Percentiles rank a stretch among this genome's conserved stretches.
Conservation (phyloP, 2,113 vertebrate genomes). For the Misgurnus mizolepis region DNA sequence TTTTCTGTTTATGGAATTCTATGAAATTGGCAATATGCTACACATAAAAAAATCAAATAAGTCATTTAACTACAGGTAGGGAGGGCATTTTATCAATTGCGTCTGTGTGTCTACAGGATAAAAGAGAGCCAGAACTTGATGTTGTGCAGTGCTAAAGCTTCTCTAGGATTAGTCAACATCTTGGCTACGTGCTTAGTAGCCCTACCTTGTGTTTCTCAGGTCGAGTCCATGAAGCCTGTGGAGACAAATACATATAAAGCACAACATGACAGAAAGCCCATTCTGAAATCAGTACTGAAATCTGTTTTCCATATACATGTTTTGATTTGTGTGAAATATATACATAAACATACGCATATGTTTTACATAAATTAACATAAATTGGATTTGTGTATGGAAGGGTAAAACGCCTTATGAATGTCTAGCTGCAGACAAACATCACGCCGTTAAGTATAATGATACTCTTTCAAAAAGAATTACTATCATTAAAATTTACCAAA, state of each 20-base stretch:
- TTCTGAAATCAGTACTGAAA: too few relatives aligned
- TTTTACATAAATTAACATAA: too few relatives aligned
- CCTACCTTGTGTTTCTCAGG: constrained; percentile 97
- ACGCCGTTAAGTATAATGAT: not conserved
- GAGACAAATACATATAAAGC: constrained; percentile 86
- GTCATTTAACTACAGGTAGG: not conserved
- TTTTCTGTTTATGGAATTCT: constrained; percentile 26
- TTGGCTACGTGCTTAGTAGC: constrained; percentile 82
- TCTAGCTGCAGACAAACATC: not conserved
- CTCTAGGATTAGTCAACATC: constrained; percentile 62
- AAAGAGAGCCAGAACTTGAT: constrained; percentile 58
- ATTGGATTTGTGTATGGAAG: not conserved
- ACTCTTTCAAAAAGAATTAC: not conserved
- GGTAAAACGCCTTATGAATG: not conserved
- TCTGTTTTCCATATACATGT: too few relatives aligned
- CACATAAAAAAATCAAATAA: constrained; percentile 30
- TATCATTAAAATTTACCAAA: too few relatives aligned
- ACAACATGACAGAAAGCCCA: constrained; percentile 50
- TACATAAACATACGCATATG: too few relatives aligned
- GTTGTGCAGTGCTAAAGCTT: constrained; percentile 52
- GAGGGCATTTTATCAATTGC: constrained; percentile 25
- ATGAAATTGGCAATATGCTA: constrained; percentile 28
- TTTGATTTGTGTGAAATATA: too few relatives aligned
- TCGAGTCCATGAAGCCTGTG: constrained; percentile 98
- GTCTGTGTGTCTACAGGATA: constrained; percentile 21